Base-by-base conservation (phyloP, 2,797 vertebrate species). In the Acomys russatus region DNA sequence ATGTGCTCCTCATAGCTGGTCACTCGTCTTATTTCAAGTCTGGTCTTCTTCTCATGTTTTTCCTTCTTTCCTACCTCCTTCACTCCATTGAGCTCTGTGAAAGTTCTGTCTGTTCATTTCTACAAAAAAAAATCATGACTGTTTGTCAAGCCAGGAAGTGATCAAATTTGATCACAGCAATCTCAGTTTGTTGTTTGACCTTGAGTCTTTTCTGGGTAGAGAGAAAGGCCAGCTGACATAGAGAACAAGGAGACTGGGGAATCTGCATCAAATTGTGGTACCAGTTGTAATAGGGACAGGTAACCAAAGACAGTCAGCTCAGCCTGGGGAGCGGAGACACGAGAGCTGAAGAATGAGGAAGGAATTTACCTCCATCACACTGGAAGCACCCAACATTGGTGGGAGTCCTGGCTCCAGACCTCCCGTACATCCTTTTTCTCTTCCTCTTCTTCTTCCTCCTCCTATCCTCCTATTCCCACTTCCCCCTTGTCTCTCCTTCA, bases 11-110 rank as follows among this genome's bases (percentile, higher is more conserved):
- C 0, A 0, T 23, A 54, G 35, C 9, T 20, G 9, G 17, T 12
- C 22, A 3, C 6, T 66, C 20, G 3, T 49, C 0, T 0, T 23
- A 38, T 44, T 20, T 77, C 7, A 14, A 82, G 5, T 33, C 22
- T 2, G 30, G 15, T 22, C 33, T 82, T 28, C 35, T 44, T 85
- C 54, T 15, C 28, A 2, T 15, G 1, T 8, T 88, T 61, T 38
- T 8, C 15, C 7, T 9, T 15, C 9, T 17, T 3, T 9, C 11
- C 30, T 59, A 0, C 0, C 10, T 6, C 0, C 3, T 22, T 9
- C 1, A 0, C 15, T 63, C 1, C 15, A 25, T 33, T 38, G 10
- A 11, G 22, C 28, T 82, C 51, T 22, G 20, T 76, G 61, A 80
- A 56, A 8, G 28, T 35, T 63, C 6, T 17, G 14, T 38, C 73